These are phyloP conservation scores for Trypoxylon attenuatum DNA, from an alignment of 2,888 invertebrate species.

Conservation along the genomic window DNA sequence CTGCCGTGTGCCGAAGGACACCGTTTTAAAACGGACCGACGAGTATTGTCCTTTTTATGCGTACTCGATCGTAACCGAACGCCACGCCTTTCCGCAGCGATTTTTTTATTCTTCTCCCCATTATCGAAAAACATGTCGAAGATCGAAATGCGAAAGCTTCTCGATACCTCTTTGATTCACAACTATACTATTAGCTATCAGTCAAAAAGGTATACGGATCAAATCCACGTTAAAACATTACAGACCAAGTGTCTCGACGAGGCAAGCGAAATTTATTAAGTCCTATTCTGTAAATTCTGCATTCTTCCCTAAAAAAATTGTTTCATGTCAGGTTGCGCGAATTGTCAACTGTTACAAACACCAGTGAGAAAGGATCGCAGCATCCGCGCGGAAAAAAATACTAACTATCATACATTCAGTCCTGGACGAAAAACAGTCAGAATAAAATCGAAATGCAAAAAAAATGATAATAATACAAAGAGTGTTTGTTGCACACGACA, in stretches of 20 bases:
- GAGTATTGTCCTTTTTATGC: slow-evolving; percentile 10
- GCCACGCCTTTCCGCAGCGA: slow-evolving; percentile 13
- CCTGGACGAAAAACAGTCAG: background rate
- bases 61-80: background rate
- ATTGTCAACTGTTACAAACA: slow-evolving; percentile 8
- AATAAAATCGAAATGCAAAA: background rate
- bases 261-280: too few relatives aligned
- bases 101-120: slow-evolving; percentile 14
- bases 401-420: background rate
- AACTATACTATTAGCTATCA: too few relatives aligned
- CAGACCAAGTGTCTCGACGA: too few relatives aligned
- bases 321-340: slow-evolving; percentile 5
- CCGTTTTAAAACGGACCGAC: slow-evolving; percentile 44
- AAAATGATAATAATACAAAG: background rate
- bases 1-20: slow-evolving; percentile 56
- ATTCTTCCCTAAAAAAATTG: slow-evolving; percentile 2
- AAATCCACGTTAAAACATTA: too few relatives aligned
- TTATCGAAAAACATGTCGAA: slow-evolving; percentile 23
- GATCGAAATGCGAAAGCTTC: slow-evolving; percentile 12
- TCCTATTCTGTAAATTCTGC: too few relatives aligned
- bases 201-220: too few relatives aligned
- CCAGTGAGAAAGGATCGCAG: background rate
- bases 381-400: background rate
- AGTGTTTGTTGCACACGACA: background rate
- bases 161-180: too few relatives aligned